These are phyloP conservation scores for Aphyosemion australe DNA, from an alignment of 2,113 vertebrate genomes.

Conservation along the genomic window DNA sequence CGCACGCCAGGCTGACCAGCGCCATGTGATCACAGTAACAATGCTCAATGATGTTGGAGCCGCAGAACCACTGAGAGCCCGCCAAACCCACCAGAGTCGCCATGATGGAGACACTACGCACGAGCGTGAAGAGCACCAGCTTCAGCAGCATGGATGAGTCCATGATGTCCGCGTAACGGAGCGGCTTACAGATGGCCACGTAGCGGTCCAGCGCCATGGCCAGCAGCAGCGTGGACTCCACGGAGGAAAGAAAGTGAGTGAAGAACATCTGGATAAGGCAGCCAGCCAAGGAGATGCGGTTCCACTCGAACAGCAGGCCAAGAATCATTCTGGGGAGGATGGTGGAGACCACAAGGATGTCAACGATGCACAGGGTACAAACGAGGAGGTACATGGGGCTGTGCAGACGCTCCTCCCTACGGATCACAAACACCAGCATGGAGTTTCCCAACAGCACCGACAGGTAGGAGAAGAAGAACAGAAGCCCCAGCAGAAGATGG, in stretches of 20 bases:
- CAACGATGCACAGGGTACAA: conserved; percentile 71
- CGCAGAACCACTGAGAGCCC: conserved; percentile 71
- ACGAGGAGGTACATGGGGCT: conserved; percentile 81
- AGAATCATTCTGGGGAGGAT: conserved; percentile 77
- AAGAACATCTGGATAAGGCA: conserved; percentile 86
- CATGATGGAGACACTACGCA: conserved; percentile 77
- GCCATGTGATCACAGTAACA: conserved; percentile 84
- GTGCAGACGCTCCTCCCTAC: conserved; percentile 61
- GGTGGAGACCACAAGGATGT: conserved; percentile 61
- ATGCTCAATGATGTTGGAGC: conserved; percentile 70
- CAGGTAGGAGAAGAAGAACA: conserved; percentile 54
- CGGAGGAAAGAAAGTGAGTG: conserved; percentile 79
- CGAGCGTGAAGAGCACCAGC: conserved; percentile 63
- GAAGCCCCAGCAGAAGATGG: conserved; percentile 63
- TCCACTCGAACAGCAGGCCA: conserved; percentile 59
- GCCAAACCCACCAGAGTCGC: conserved; percentile 69
- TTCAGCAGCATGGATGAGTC: conserved; percentile 35
- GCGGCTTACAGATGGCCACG: conserved; percentile 79
- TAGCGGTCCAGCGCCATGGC: conserved; percentile 81
- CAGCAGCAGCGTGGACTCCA: conserved; percentile 78
- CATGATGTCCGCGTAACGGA: conserved; percentile 69
- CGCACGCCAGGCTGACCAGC: conserved; percentile 78
- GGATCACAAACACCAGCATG: conserved; percentile 60
- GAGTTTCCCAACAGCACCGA: conserved; percentile 69
- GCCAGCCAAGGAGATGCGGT: conserved; percentile 65